A percentile compares a stretch with the other conserved stretches of the same genome.
phyloP scores from a whole-genome alignment of 1,140 invertebrate species.

The Parasteatoda tepidariorum region DNA sequence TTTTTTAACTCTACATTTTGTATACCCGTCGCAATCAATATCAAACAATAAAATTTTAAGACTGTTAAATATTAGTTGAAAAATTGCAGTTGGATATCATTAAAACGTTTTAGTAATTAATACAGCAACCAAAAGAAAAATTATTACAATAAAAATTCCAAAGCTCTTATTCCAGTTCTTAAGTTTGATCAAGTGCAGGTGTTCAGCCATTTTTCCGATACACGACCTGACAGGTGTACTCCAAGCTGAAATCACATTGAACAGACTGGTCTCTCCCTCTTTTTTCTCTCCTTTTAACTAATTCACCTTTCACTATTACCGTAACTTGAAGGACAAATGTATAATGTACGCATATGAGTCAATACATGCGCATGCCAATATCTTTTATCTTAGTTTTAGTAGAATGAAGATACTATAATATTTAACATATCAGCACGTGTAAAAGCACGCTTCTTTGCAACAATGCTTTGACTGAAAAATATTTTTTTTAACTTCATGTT shows the following conservation, averaged over 20 bases:
- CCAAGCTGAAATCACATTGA: conserved; percentile 20
- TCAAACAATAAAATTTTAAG: no score
- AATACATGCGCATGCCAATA: background rate
- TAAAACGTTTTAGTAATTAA: background rate
- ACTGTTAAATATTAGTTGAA: no score
- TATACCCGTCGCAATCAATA: no score
- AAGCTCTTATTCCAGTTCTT: background rate
- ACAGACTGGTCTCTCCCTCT: conserved; percentile 16
- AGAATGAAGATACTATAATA: background rate
- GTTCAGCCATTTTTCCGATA: conserved; percentile 1
- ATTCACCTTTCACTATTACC: conserved; percentile 17
- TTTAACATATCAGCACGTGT: background rate
- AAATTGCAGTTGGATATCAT: no score
- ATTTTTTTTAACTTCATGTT: background rate
- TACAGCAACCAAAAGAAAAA: background rate
- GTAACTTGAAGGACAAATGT: background rate
- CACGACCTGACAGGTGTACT: conserved; percentile 17
- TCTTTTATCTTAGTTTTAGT: background rate
- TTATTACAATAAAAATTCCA: conserved; percentile 12
- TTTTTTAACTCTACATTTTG: no score
- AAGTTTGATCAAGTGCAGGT: conserved; percentile 23
- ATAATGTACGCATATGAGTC: conserved; percentile 22
- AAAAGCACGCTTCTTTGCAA: background rate
- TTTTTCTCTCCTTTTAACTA: background rate
- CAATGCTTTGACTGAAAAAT: background rate